These are phyloP conservation scores for Montipora sp. DNA, from an alignment of 64 coral and sea anemone species.

Conservation along the genomic window DNA sequence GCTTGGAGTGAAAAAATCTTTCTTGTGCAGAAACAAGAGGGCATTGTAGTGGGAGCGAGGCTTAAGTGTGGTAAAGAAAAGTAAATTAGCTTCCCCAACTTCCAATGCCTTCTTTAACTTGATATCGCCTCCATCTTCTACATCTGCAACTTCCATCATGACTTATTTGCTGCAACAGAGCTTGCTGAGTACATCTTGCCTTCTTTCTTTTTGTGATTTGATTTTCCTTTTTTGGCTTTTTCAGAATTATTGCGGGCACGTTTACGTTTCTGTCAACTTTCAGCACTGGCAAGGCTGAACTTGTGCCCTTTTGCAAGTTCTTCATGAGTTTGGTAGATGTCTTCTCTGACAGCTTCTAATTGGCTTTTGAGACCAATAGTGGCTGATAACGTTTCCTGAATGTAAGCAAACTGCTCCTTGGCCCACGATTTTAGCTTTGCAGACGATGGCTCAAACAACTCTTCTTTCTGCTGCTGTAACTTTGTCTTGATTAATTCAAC, in stretches of 20 bases:
- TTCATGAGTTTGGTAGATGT: slow-evolving; percentile 39
- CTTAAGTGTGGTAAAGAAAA: too few relatives aligned
- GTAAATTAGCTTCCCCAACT: too few relatives aligned
- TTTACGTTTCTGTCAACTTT: slow-evolving; percentile 8
- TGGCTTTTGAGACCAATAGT: not conserved
- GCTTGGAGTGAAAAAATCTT: too few relatives aligned
- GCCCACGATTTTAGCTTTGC: slow-evolving; percentile 39
- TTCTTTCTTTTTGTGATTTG: not conserved
- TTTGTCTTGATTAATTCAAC: not conserved
- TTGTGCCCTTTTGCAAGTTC: slow-evolving; percentile 17
- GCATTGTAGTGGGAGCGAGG: too few relatives aligned
- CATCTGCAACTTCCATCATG: not conserved
- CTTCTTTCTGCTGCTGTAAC: slow-evolving; percentile 4
- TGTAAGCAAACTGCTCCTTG: slow-evolving; percentile 42
- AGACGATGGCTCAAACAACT: slow-evolving; percentile 13
- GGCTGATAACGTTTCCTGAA: slow-evolving; percentile 13
- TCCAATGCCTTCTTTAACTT: not conserved
- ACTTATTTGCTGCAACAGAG: slow-evolving; percentile 1
- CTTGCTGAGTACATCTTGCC: not conserved
- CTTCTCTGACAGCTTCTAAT: not conserved
- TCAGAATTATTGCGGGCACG: slow-evolving; percentile 7
- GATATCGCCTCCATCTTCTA: not conserved
- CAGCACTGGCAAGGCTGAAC: slow-evolving; percentile 19
- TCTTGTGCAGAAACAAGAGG: too few relatives aligned
- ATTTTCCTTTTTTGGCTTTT: slow-evolving; percentile 30